Base-by-base conservation (phyloP, 2,113 vertebrate species). In the Sebastes schlegelii region DNA sequence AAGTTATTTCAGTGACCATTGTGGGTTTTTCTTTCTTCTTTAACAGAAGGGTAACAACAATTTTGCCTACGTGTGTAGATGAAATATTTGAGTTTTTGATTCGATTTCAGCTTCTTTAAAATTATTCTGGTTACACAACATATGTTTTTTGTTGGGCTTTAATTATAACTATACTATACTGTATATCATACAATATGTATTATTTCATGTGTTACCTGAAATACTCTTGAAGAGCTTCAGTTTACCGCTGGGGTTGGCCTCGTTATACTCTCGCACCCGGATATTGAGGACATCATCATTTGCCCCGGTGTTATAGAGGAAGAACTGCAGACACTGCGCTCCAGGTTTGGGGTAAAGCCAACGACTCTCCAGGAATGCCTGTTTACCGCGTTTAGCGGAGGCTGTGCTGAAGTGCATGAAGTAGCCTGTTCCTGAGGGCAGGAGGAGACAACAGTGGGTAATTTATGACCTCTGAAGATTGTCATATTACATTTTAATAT, bases 241-340 rank as follows among this genome's bases (percentile, higher is more conserved):
- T 70, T 75, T 93, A 0, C 95, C 92, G 0, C 89, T 88, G 0
- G 89, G 86, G 6, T 75, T 51, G n/a, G 10, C 66, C 40, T 83
- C 2, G 0, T 94, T 84, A 34, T 97, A 96, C 58, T 97, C 94
- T 61, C 91, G 91, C 75, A 97, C 82, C 77, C 87, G 95, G 69
- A 98, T 89, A 1, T 91, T 94, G n/a, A 98, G 93, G 2, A n/a
- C 77, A 74, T 98, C 96, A 0, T 82, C 92, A 68, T 85, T 57
- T 0, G 88, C 90, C 4, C 96, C 95, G 0, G 90, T 97, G 91
- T 95, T 94, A 46, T 96, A 92, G 51, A 96, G 93, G 91, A 96
- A 98, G 94, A 99, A 97, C 78, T 98, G 95, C 89, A 99, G 83
- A 80, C 98, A 99, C 82, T 98, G 97, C 57, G 92, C 93, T n/a